Evolutionary conservation across 2,888 invertebrate genomes (phyloP).

Genomic region (Nycteola revayana): DNA sequence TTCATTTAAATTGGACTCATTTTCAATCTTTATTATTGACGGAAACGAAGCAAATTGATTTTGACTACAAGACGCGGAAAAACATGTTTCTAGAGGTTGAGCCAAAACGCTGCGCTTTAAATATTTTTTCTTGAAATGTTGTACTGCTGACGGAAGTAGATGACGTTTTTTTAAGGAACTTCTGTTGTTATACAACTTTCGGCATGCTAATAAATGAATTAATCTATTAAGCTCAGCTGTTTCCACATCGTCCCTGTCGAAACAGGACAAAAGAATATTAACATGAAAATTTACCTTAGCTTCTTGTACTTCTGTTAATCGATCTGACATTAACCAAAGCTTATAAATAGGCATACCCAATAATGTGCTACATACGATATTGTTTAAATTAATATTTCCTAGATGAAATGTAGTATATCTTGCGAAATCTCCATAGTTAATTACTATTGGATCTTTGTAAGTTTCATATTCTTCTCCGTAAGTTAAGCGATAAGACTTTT

Average conservation of each 20-base stretch:
- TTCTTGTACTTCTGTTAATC: slow-evolving; percentile 46
- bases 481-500: slow-evolving; percentile 57
- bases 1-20: slow-evolving; percentile 29
- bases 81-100: slow-evolving; percentile 51
- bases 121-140: slow-evolving; percentile 64
- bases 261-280: slow-evolving; percentile 64
- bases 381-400: slow-evolving; percentile 59
- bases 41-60: slow-evolving; percentile 44
- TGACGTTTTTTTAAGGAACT: slow-evolving; percentile 60
- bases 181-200: slow-evolving; percentile 66
- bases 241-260: slow-evolving; percentile 63
- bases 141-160: slow-evolving; percentile 43
- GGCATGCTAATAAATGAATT: slow-evolving; percentile 62
- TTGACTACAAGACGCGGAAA: slow-evolving; percentile 32
- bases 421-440: slow-evolving; percentile 59
- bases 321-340: slow-evolving; percentile 50
- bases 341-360: slow-evolving; percentile 59
- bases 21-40: slow-evolving; percentile 49
- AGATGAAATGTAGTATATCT: slow-evolving; percentile 65
- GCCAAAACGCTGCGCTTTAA: slow-evolving; percentile 66
- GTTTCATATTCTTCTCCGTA: slow-evolving; percentile 65
- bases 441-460: slow-evolving; percentile 56
- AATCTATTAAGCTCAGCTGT: slow-evolving; percentile 59
- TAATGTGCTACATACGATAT: slow-evolving; percentile 52
- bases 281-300: slow-evolving; percentile 68